Conservation (phyloP, 2,797 vertebrate genomes). For the Fistularia tabacaria region DNA sequence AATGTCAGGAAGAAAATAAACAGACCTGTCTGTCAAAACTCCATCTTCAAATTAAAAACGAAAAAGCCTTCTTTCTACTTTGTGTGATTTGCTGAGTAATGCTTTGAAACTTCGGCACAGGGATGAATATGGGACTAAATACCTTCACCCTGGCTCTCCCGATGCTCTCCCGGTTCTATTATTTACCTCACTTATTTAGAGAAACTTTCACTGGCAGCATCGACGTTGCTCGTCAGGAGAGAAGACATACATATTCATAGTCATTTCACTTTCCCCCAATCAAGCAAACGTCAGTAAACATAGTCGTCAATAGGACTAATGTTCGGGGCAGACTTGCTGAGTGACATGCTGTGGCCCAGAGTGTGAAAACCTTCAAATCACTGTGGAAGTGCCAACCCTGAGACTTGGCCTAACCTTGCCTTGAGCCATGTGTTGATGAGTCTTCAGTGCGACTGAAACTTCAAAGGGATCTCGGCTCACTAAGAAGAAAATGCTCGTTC, state of each 20-base stretch:
- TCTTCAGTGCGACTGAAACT: slow-evolving; percentile 66
- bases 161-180: slow-evolving; percentile 1
- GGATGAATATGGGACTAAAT: background rate
- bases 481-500: slow-evolving; percentile 55
- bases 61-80: slow-evolving; percentile 38
- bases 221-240: slow-evolving; percentile 9
- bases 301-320: slow-evolving; percentile 44
- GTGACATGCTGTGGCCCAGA: slow-evolving; percentile 49
- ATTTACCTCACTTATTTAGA: background rate
- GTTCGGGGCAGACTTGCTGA: slow-evolving; percentile 36
- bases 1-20: slow-evolving; percentile 47
- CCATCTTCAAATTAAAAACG: slow-evolving; percentile 30
- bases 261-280: slow-evolving; percentile 27
- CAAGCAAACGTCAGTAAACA: slow-evolving; percentile 43
- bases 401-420: slow-evolving; percentile 66
- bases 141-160: background rate
- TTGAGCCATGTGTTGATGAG: slow-evolving; percentile 68
- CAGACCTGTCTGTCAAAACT: slow-evolving; percentile 49
- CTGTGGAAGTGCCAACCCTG: slow-evolving; percentile 55
- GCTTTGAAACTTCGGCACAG: slow-evolving; percentile 6
- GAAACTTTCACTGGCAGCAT: slow-evolving; percentile 1
- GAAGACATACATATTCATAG: slow-evolving; percentile 9
- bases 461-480: slow-evolving; percentile 65
- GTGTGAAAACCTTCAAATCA: slow-evolving; percentile 61
- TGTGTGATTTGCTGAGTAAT: slow-evolving; percentile 20